phyloP scores from a whole-genome alignment of 2,113 vertebrate genomes.

The Leptobrachium ailaonicum region DNA sequence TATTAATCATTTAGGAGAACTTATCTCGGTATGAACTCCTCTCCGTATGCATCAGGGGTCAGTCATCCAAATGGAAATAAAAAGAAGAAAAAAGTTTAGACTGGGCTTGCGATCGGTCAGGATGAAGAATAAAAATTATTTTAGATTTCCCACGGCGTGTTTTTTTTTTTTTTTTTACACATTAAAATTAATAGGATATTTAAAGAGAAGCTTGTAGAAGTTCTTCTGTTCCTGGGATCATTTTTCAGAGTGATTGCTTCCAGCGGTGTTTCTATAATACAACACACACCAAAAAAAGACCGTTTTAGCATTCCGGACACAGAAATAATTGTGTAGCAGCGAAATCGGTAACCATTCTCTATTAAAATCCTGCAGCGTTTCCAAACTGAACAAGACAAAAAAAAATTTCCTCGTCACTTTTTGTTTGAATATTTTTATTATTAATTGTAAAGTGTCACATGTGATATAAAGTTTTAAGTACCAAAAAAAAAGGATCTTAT shows the following conservation, averaged over 20 bases:
- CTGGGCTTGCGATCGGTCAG: neutral
- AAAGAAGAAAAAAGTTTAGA: neutral
- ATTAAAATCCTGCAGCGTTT: constrained; percentile 10
- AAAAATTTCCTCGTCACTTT: too few relatives aligned
- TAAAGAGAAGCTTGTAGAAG: constrained; percentile 3
- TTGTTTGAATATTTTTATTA: too few relatives aligned
- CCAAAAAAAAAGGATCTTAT: too few relatives aligned
- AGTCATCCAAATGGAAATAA: constrained; percentile 2
- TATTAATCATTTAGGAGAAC: neutral
- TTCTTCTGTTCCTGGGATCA: constrained; percentile 24
- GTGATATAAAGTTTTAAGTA: too few relatives aligned
- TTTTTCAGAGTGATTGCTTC: constrained; percentile 25
- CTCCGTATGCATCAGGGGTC: neutral
- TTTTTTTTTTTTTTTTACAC: neutral
- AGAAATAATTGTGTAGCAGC: neutral
- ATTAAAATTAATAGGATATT: constrained; percentile 33
- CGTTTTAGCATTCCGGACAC: constrained; percentile 17
- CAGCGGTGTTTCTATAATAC: constrained; percentile 10
- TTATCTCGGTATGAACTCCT: neutral
- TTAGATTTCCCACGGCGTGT: constrained; percentile 29
- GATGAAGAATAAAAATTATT: constrained; percentile 24
- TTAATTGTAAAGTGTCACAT: too few relatives aligned
- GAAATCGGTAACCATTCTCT: constrained; percentile 19
- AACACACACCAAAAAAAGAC: neutral
- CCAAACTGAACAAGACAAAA: neutral